Evolutionary conservation across 2,888 invertebrate genomes (phyloP).

Genomic region (Cryptops parisi): DNA sequence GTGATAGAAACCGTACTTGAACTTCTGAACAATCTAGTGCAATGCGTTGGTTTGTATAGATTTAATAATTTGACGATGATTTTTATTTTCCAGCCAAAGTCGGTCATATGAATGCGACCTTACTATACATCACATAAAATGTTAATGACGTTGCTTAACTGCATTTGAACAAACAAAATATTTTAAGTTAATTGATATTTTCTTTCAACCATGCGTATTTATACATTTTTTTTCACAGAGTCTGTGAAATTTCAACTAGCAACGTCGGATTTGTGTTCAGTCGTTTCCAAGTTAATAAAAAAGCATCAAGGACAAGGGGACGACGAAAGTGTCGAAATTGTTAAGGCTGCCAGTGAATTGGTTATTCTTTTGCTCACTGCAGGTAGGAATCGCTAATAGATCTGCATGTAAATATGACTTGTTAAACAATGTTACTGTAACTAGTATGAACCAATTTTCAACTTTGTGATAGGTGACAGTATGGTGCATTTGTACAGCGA

Average conservation of each 20-base stretch:
- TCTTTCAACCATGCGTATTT: neutral
- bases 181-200: neutral
- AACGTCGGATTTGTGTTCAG: slow-evolving; percentile 56
- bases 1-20: slow-evolving; percentile 29
- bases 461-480: slow-evolving; percentile 66
- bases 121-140: too few species aligned
- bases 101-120: too few species aligned
- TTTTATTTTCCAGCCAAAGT: too few species aligned
- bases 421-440: too few species aligned
- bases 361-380: slow-evolving; percentile 71
- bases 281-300: slow-evolving; percentile 57
- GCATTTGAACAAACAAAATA: too few species aligned
- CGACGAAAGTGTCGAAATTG: slow-evolving; percentile 49
- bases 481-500: slow-evolving; percentile 69
- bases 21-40: slow-evolving; percentile 27
- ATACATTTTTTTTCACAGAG: slow-evolving; percentile 40
- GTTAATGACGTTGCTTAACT: too few species aligned
- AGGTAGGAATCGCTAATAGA: slow-evolving; percentile 42
- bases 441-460: too few species aligned
- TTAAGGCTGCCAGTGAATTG: slow-evolving; percentile 73
- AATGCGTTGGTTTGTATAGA: slow-evolving; percentile 25
- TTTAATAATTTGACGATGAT: neutral
- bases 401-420: neutral
- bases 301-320: slow-evolving; percentile 47
- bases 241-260: slow-evolving; percentile 61